Evolutionary conservation across 1,140 invertebrate genomes (phyloP).

Genomic region (Saccostrea echinata): DNA sequence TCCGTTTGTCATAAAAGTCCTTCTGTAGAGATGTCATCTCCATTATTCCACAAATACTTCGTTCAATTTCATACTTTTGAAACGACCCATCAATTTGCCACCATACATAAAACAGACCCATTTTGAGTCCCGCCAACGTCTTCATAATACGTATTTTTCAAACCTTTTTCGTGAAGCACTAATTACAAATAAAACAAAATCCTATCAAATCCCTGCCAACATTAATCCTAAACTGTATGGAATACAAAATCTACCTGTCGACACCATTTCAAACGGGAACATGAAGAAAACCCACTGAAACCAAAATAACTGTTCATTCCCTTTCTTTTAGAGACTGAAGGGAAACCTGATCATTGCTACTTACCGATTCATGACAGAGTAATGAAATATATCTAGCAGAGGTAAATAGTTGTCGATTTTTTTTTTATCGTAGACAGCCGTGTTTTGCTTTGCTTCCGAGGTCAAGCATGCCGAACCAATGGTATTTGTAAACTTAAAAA

Average conservation of each 20-base stretch:
- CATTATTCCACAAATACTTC: neutral
- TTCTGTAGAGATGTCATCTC: neutral
- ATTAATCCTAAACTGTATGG: neutral
- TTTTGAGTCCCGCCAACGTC: conserved; percentile 33
- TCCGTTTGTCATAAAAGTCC: too few species aligned
- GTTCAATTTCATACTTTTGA: neutral
- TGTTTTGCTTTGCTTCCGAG: conserved; percentile 38
- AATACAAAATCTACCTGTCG: conserved; percentile 2
- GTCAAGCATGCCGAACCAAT: conserved; percentile 32
- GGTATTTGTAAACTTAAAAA: conserved; percentile 36
- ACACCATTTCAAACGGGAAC: neutral
- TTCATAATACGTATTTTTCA: neutral
- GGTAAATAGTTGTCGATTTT: neutral
- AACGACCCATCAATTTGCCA: neutral
- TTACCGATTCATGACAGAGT: neutral
- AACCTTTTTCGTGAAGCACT: neutral
- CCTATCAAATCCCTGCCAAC: neutral
- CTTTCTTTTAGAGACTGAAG: neutral
- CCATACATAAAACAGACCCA: conserved; percentile 27
- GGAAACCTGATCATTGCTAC: neutral
- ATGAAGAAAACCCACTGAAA: neutral
- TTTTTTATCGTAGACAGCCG: neutral
- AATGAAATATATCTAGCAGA: neutral
- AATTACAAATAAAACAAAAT: neutral
- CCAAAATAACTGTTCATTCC: neutral